Conservation (phyloP, 35 echinoderm and acorn worm genomes). For the Stichopus chloronotus region DNA sequence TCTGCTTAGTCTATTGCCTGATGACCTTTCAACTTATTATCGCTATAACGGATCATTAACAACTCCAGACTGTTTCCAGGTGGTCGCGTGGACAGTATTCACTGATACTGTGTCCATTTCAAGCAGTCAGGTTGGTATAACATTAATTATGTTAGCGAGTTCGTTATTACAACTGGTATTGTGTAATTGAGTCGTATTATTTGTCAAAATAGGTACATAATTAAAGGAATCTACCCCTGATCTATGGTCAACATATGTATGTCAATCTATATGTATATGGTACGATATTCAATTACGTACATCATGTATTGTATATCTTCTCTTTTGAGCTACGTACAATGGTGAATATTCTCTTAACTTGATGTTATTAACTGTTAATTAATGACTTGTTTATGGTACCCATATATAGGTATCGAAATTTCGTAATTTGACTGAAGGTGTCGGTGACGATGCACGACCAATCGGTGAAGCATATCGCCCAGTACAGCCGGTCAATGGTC, state of each 20-base stretch:
- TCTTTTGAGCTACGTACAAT: background rate
- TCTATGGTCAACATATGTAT: too few relatives aligned
- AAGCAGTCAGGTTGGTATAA: slow-evolving; percentile 26
- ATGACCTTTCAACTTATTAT: slow-evolving; percentile 39
- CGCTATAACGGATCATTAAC: slow-evolving; percentile 89
- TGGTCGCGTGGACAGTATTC: slow-evolving; percentile 85
- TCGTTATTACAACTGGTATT: too few relatives aligned
- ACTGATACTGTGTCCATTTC: slow-evolving; percentile 67
- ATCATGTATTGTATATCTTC: too few relatives aligned
- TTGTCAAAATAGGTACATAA: too few relatives aligned
- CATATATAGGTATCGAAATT: background rate
- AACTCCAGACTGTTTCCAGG: slow-evolving; percentile 72
- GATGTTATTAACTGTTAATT: too few relatives aligned
- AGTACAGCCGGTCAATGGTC: slow-evolving; percentile 4
- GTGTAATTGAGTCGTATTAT: too few relatives aligned
- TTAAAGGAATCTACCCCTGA: too few relatives aligned
- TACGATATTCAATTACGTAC: too few relatives aligned
- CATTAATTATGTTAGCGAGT: background rate
- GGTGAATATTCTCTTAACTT: too few relatives aligned
- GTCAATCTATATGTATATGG: too few relatives aligned
- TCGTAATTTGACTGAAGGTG: background rate
- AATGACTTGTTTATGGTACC: too few relatives aligned
- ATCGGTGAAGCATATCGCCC: background rate
- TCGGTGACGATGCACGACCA: background rate
- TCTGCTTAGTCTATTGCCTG: slow-evolving; percentile 38